These are phyloP conservation scores for Carterocephalus palaemon DNA, from an alignment of 2,888 invertebrate species.

Conservation along the genomic window DNA sequence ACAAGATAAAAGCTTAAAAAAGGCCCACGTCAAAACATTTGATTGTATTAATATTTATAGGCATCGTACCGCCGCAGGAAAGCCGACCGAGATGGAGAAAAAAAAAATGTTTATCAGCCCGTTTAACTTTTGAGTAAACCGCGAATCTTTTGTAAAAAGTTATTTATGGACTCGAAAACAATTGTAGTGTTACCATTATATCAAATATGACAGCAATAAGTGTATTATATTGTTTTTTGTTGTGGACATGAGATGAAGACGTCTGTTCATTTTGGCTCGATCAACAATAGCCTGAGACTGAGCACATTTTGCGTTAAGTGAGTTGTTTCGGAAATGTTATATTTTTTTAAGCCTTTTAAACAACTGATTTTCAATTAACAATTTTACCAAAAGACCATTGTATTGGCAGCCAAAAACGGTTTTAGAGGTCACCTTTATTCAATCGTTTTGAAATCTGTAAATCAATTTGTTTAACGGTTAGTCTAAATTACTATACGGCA, in stretches of 20 bases:
- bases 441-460: background rate
- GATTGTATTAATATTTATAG: constrained; percentile 80
- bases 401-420: background rate
- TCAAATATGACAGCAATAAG: constrained; percentile 75
- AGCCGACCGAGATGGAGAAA: constrained; percentile 52
- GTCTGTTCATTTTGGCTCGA: constrained; percentile 52
- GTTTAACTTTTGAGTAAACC: constrained; percentile 79
- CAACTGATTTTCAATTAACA: constrained; percentile 9
- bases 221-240: constrained; percentile 66
- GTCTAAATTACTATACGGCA: background rate
- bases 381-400: constrained; percentile 16
- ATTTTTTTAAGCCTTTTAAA: constrained; percentile 26
- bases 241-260: constrained; percentile 58
- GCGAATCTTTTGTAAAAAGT: constrained; percentile 75
- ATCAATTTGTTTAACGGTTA: background rate
- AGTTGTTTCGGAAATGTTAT: constrained; percentile 42
- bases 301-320: constrained; percentile 46
- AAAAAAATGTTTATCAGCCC: constrained; percentile 77
- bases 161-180: constrained; percentile 77
- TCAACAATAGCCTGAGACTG: constrained; percentile 46
- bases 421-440: background rate
- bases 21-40: constrained; percentile 79
- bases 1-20: constrained; percentile 77
- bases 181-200: constrained; percentile 77
- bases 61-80: constrained; percentile 71